Percentiles rank a stretch among this genome's conserved stretches.
phyloP scores from a whole-genome alignment of 1,140 invertebrate species.

The Coboldia fuscipes region DNA sequence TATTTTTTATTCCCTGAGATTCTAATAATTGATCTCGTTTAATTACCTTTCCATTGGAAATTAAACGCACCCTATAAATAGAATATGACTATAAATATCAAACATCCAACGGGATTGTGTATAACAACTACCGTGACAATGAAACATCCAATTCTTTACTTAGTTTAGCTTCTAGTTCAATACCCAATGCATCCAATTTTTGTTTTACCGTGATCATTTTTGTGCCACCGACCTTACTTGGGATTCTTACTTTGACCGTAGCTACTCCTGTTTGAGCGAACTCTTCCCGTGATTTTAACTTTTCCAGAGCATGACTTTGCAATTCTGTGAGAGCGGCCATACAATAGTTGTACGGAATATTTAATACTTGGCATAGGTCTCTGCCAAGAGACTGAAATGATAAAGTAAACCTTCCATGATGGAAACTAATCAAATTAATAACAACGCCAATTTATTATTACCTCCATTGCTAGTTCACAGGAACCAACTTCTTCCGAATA shows the following conservation, averaged over 20 bases:
- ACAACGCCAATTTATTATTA: slow-evolving; percentile 9
- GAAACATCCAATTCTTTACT: slow-evolving; percentile 21
- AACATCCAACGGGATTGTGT: slow-evolving; percentile 5
- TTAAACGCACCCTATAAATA: slow-evolving; percentile 46
- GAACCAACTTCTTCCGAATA: slow-evolving; percentile 24
- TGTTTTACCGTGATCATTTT: slow-evolving; percentile 24
- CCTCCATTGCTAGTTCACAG: slow-evolving; percentile 23
- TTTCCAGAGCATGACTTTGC: slow-evolving; percentile 41
- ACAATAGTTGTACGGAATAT: slow-evolving; percentile 25
- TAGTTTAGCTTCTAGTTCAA: slow-evolving; percentile 29
- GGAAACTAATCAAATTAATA: slow-evolving; percentile 3
- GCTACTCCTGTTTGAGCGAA: slow-evolving; percentile 29
- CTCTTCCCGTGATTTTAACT: slow-evolving; percentile 33
- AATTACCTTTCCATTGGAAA: slow-evolving; percentile 39
- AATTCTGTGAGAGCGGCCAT: slow-evolving; percentile 30
- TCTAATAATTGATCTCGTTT: slow-evolving; percentile 24
- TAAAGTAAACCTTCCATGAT: background rate
- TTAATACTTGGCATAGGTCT: slow-evolving; percentile 28
- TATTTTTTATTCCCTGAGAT: slow-evolving; percentile 36
- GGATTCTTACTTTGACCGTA: slow-evolving; percentile 14
- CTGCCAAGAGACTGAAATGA: slow-evolving; percentile 4
- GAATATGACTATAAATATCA: too few relatives aligned
- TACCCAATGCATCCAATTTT: slow-evolving; percentile 24
- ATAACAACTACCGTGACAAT: slow-evolving; percentile 3
- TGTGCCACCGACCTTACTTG: slow-evolving; percentile 14